Percentiles rank a stretch among this genome's conserved stretches.
phyloP scores from a whole-genome alignment of 2,113 vertebrate species.

The Tachycineta bicolor region DNA sequence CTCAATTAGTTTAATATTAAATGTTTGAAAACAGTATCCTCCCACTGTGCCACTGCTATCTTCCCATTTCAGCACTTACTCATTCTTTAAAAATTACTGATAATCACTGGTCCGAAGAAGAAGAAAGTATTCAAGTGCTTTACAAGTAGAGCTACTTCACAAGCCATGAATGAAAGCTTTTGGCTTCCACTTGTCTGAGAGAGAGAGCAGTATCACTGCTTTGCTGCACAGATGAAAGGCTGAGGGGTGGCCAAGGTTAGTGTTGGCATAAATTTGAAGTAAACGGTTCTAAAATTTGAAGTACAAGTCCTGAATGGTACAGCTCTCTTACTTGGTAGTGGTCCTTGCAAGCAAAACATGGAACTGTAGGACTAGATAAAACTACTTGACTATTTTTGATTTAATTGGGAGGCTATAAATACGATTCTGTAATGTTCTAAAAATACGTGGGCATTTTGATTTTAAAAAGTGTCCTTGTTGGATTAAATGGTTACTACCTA shows the following conservation, averaged over 20 bases:
- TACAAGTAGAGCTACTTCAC: neutral
- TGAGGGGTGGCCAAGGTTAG: neutral
- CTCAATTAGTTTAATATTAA: slow-evolving; percentile 5
- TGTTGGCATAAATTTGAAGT: neutral
- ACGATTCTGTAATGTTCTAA: neutral
- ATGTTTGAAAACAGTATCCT: neutral
- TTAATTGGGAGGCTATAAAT: slow-evolving; percentile 26
- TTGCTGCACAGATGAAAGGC: neutral
- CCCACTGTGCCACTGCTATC: neutral
- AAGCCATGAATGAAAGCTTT: neutral
- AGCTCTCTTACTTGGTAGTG: neutral
- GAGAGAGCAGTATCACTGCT: neutral
- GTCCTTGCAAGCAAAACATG: neutral
- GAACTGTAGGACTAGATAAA: neutral
- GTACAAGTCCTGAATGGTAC: neutral
- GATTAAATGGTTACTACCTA: neutral
- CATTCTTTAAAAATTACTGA: neutral
- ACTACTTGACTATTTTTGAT: neutral
- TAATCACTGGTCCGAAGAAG: neutral
- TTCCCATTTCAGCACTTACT: neutral
- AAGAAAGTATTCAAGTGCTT: neutral
- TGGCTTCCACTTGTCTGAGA: neutral
- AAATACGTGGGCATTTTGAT: neutral
- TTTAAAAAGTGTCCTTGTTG: neutral
- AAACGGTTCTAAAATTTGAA: neutral